Percentiles rank a stretch among this genome's conserved stretches.
phyloP scores from a whole-genome alignment of 2,113 vertebrate genomes.

The Actenoides hombroni region DNA sequence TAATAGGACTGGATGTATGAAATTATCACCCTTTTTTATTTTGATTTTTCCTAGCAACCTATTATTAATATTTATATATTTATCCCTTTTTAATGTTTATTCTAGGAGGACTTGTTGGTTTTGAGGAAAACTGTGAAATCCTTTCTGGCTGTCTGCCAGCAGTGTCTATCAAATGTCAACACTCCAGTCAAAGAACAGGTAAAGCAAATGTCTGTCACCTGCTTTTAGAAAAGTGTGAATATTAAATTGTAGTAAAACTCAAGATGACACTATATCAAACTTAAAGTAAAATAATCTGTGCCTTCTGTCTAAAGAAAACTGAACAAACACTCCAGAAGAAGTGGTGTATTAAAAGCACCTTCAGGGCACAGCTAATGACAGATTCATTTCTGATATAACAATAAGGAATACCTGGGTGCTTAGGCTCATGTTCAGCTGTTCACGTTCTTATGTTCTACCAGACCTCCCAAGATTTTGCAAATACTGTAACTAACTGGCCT shows the following conservation, averaged over 20 bases:
- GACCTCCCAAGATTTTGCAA: neutral
- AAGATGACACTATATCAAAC: neutral
- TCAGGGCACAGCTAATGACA: neutral
- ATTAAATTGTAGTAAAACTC: neutral
- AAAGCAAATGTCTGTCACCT: slow-evolving; percentile 33
- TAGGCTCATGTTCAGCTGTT: too few species aligned
- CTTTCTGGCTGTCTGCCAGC: slow-evolving; percentile 96
- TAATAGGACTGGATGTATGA: neutral
- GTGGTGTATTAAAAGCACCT: neutral
- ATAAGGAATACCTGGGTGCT: too few species aligned
- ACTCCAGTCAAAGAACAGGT: slow-evolving; percentile 98
- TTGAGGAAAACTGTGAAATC: slow-evolving; percentile 97
- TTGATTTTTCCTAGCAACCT: neutral
- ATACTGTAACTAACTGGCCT: neutral
- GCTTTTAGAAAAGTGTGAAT: neutral
- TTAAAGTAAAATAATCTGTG: neutral
- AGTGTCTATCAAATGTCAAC: slow-evolving; percentile 99
- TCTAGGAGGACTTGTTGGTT: slow-evolving; percentile 92
- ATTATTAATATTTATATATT: neutral
- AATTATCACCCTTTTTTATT: neutral
- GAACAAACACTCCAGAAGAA: neutral
- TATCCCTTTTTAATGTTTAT: slow-evolving; percentile 32
- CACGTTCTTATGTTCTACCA: neutral
- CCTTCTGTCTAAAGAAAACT: neutral
- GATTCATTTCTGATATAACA: neutral